Base-by-base conservation (phyloP, 2,113 vertebrate species). In the Ailuropoda melanoleuca region DNA sequence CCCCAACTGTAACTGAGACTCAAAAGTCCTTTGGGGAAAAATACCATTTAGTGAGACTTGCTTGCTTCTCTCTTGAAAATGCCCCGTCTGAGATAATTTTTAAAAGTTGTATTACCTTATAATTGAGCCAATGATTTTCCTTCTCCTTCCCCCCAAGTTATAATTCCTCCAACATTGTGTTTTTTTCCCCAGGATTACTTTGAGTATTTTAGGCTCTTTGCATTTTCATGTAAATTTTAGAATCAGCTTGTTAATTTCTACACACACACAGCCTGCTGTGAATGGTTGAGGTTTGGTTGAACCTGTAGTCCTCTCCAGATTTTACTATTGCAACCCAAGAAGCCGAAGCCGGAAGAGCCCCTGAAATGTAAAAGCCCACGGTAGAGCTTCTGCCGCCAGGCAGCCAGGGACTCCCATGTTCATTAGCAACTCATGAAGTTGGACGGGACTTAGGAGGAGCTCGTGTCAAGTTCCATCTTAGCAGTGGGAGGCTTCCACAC, bases 261-360 rank as follows among this genome's bases (percentile, higher is more conserved):
- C 18, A 34, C 31, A 74, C 18, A 83, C 15, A 58, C 19, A 92
- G 15, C 3, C 31, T 39, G 6, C 13, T 94, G 5, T 60, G 78
- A 96, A 68, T 90, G n/a, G 84, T 6, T 97, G 39, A 74, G 17
- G 88, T 88, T 90, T 43, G 93, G 23, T 72, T 90, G 31, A 77
- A 58, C 50, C 43, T 93, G 0, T 92, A 89, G 64, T 43, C 82
- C 37, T 82, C 3, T 37, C 84, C 81, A 53, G 15, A 31, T 91
- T 95, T 95, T 78, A n/a, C 68, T 60, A 2, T 87, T 87, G 46
- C 34, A 31, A 83, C 14, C 4, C 53, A 89, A 89, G 50, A 86
- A 92, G 15, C 3, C 74, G 50, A 86, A 92, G 15, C 3, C 74
- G 17, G 6, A 89, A 89, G 50, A 81, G 66, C 53, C 87, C 39